Evolutionary conservation across 2,113 vertebrate species (phyloP).

Genomic region (Burhinus oedicnemus): DNA sequence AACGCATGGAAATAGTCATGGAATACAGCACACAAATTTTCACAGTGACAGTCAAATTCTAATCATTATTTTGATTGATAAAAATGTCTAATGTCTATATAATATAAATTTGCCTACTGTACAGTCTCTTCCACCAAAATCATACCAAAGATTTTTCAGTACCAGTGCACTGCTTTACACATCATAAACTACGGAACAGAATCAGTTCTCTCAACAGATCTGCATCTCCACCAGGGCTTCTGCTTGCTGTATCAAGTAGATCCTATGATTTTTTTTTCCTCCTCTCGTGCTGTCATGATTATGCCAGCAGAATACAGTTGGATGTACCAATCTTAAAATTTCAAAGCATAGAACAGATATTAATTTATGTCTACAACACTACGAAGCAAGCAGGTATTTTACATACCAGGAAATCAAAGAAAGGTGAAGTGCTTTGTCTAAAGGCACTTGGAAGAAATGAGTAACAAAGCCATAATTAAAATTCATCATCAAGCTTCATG

Average conservation of each 20-base stretch:
- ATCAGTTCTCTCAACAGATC: not conserved
- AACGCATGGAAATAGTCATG: not conserved
- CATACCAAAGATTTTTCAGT: not conserved
- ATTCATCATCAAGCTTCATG: slow-evolving; percentile 52
- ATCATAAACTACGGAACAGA: not conserved
- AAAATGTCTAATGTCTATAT: not conserved
- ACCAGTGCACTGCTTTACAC: not conserved
- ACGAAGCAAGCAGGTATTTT: slow-evolving; percentile 39
- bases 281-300: not conserved
- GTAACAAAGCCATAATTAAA: slow-evolving; percentile 59
- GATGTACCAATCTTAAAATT: not conserved
- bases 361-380: slow-evolving; percentile 29
- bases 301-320: not conserved
- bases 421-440: slow-evolving; percentile 65
- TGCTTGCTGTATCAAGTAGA: not conserved
- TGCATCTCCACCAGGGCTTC: not conserved
- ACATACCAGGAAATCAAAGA: slow-evolving; percentile 43
- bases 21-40: not conserved
- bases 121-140: not conserved
- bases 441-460: slow-evolving; percentile 14
- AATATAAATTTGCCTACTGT: not conserved
- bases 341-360: slow-evolving; percentile 29
- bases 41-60: not conserved
- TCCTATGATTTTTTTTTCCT: not conserved
- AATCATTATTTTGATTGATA: not conserved